Conservation (phyloP, 2,888 invertebrate genomes). For the Nephrocerus scutellatus region DNA sequence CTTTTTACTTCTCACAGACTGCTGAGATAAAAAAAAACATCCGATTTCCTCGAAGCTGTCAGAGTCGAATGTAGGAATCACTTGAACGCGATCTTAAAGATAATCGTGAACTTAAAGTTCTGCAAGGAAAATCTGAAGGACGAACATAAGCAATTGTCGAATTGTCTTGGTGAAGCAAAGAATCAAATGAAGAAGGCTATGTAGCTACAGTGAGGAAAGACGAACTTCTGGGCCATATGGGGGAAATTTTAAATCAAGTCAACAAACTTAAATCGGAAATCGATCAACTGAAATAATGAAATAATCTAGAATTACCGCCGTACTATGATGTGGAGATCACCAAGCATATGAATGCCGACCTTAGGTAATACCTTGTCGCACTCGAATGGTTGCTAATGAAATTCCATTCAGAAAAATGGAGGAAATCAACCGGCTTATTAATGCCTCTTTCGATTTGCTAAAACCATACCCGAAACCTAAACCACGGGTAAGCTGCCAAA, state of each 20-base stretch:
- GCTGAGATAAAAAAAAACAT: conserved; percentile 48
- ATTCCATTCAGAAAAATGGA: conserved; percentile 86
- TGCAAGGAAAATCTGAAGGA: conserved; percentile 46
- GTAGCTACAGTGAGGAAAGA: conserved; percentile 49
- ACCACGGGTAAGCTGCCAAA: too few species aligned
- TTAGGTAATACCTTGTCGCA: conserved; percentile 67
- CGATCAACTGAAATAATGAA: conserved; percentile 55
- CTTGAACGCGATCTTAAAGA: conserved; percentile 60
- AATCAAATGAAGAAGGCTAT: conserved; percentile 54
- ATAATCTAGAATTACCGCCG: conserved; percentile 60
- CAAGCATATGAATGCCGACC: conserved; percentile 60
- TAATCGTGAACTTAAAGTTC: conserved; percentile 57
- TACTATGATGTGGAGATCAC: conserved; percentile 54
- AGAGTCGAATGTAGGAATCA: conserved; percentile 54
- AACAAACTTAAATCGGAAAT: conserved; percentile 51
- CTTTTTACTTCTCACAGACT: conserved; percentile 11
- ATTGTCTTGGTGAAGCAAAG: conserved; percentile 51
- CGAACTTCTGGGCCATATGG: conserved; percentile 46
- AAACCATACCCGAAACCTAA: too few species aligned
- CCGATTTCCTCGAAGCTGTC: conserved; percentile 50
- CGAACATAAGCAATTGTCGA: conserved; percentile 50
- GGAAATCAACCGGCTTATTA: conserved; percentile 77
- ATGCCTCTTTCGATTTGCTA: too few species aligned
- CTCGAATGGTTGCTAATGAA: conserved; percentile 78
- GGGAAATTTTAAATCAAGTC: conserved; percentile 25